Evolutionary conservation across 2,113 vertebrate genomes (phyloP).

Genomic region (Sula dactylatra): DNA sequence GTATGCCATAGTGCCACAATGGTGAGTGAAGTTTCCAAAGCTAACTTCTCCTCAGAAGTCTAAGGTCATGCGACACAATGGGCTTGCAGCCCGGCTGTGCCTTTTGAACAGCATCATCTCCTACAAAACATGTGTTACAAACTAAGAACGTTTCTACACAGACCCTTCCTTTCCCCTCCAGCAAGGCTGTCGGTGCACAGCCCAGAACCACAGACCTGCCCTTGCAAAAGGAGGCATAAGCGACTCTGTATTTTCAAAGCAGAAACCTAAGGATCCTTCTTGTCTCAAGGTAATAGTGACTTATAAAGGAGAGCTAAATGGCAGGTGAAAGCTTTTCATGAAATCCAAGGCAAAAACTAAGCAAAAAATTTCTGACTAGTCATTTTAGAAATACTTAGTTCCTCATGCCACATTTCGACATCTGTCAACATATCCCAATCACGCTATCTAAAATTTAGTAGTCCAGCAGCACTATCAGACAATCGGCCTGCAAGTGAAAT

Average conservation of each 20-base stretch:
- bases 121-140: not conserved
- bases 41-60: not conserved
- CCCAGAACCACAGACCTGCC: not conserved
- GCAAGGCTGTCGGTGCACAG: not conserved
- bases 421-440: not conserved
- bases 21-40: not conserved
- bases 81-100: not conserved
- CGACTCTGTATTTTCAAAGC: not conserved
- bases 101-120: not conserved
- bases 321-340: not conserved
- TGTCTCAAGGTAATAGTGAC: not conserved
- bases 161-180: not conserved
- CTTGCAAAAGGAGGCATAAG: not conserved
- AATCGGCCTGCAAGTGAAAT: not conserved
- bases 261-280: not conserved
- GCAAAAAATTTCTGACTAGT: not conserved
- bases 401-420: not conserved
- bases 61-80: not conserved
- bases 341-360: not conserved
- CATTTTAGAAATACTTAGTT: not conserved
- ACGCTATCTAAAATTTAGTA: not conserved
- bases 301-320: not conserved
- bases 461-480: not conserved
- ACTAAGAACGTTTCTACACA: not conserved
- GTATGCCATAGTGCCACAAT: accelerated